Evolutionary conservation across 2,113 vertebrate genomes (phyloP), one percentile per base, ranked within the genome.

Genomic region (Leptobrachium leishanense): DNA sequence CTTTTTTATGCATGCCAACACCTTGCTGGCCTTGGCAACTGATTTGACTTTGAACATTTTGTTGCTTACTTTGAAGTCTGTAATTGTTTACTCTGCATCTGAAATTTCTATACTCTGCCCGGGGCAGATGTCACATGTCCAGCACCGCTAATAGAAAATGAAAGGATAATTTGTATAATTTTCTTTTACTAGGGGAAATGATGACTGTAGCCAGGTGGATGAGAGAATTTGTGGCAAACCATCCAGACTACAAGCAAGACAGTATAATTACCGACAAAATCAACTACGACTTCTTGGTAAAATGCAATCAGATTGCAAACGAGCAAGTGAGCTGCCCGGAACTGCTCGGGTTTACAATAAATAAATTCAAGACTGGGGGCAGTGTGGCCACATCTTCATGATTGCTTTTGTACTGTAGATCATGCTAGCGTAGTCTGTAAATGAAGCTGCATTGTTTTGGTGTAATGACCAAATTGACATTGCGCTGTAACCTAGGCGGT

Each of bases 201-300:
- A 99, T 98, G 97, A 99, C 98, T 42, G 95, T 95, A 86, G 97
- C 98, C 59, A 93, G 92, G 66, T 99, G 98, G 98, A 98, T 99
- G 96, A 91, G 98, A 85, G 96, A 97, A 12, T 99, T 98, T 82
- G 91, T 99, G 0, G 84, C 93, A 0, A 92, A 91, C 72, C 96
- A 99, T 84, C 95, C 96, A 0, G 89, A 94, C 88, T 99, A 99
- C 86, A 97, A 98, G 89, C 94, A 97, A 85, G 97, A 99, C 81
- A 98, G 98, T 41, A 81, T 98, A 63, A 91, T 99, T 46, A 98
- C 93, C 0, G 97, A 99, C 85, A 95, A 95, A 85, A 97, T 99
- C 13, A 99, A 97, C 88, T 99, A 97, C 1, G 96, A 96, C 90
- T 91, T 99, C 31, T 85, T 99, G 57, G 86, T 77, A 79, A 94